Percentiles rank a stretch among this genome's conserved stretches.
These are phyloP conservation scores for Orestias chungarensis DNA, from an alignment of 2,797 vertebrate species.

Conservation along the genomic window DNA sequence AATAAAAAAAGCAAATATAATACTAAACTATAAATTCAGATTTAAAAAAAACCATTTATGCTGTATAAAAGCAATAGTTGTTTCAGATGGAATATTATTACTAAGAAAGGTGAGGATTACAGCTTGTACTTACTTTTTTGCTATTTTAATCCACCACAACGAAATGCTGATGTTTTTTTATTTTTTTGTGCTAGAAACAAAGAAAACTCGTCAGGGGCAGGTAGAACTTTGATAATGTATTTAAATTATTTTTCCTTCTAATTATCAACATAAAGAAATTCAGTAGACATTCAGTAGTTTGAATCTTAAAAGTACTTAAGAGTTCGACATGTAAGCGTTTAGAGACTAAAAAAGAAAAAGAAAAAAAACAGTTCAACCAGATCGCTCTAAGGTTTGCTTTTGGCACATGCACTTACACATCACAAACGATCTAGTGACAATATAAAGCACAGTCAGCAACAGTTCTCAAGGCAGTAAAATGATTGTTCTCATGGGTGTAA, in stretches of 20 bases:
- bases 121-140: background rate
- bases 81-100: no score
- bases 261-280: no score
- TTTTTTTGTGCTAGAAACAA: no score
- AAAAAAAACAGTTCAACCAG: background rate
- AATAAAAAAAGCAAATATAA: no score
- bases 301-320: background rate
- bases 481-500: background rate
- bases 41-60: no score
- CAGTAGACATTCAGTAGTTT: background rate
- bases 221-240: no score
- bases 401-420: background rate
- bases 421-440: background rate
- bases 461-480: background rate
- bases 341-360: background rate
- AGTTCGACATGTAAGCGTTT: background rate
- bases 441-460: background rate
- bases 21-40: no score
- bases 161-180: background rate
- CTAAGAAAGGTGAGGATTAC: no score
- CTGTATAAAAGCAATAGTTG: no score
- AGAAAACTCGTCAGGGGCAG: no score
- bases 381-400: background rate
- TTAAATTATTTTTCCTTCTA: no score
- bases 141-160: background rate